A percentile compares a stretch with the other conserved stretches of the same genome.
Evolutionary conservation across 2,113 vertebrate species (phyloP).

Genomic region (Hypomesus transpacificus): DNA sequence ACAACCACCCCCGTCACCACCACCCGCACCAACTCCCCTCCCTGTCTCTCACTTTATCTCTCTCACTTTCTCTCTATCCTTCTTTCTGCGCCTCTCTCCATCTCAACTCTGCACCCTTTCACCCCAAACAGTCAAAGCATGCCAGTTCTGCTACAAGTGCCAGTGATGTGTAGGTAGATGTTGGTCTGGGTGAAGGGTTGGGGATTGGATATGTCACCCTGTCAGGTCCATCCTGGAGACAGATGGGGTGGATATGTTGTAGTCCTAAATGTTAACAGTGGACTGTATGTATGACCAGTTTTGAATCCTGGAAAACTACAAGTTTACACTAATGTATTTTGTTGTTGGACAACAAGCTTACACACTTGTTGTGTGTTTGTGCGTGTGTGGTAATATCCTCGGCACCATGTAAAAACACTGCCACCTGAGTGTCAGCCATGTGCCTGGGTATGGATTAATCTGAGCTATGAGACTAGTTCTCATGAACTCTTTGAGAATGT

Average conservation of each 20-base stretch:
- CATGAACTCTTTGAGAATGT: too few species aligned
- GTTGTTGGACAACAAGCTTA: neutral
- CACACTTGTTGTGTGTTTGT: neutral
- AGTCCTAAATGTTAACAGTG: neutral
- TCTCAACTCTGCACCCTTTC: conserved; percentile 40
- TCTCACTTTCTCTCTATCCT: conserved; percentile 30
- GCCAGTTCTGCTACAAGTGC: conserved; percentile 26
- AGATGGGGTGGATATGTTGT: too few species aligned
- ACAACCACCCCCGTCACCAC: conserved; percentile 30
- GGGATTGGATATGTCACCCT: conserved; percentile 11
- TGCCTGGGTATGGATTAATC: too few species aligned
- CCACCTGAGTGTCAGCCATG: too few species aligned
- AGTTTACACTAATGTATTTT: neutral
- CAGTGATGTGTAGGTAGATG: conserved; percentile 28
- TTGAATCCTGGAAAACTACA: neutral
- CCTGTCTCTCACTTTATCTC: conserved; percentile 15
- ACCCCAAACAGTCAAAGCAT: conserved; percentile 24
- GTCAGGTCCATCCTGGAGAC: conserved; percentile 3
- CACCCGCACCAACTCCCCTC: conserved; percentile 18
- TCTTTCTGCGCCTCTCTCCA: neutral
- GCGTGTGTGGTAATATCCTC: neutral
- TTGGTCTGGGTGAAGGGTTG: conserved; percentile 25
- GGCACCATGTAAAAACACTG: too few species aligned
- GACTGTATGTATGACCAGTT: neutral
- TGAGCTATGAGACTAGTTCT: too few species aligned